A percentile compares a stretch with the other conserved stretches of the same genome.
Conservation (phyloP, 2,888 invertebrate genomes). For the Teleiodes luculella region DNA sequence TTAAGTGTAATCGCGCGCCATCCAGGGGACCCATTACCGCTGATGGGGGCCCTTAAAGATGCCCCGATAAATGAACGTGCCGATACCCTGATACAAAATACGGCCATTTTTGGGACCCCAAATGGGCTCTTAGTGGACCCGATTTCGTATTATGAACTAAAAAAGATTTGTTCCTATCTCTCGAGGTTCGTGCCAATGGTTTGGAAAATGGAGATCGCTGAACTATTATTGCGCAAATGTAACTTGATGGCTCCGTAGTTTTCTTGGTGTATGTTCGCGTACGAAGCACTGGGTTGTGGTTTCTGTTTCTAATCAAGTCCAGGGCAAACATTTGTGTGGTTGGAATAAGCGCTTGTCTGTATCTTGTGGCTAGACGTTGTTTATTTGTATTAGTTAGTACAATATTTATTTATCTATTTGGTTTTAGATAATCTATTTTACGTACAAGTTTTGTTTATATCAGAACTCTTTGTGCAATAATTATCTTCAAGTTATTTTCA, state of each 20-base stretch:
- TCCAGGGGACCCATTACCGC: slow-evolving; percentile 63
- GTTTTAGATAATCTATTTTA: too few species aligned
- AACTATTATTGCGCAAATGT: background rate
- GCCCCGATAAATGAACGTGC: slow-evolving; percentile 17
- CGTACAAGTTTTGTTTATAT: too few species aligned
- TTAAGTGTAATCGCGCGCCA: slow-evolving; percentile 65
- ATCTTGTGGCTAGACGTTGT: too few species aligned
- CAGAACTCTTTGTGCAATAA: too few species aligned
- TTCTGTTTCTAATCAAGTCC: too few species aligned
- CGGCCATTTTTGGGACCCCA: background rate
- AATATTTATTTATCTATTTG: too few species aligned
- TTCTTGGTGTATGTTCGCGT: too few species aligned
- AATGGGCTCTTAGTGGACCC: background rate
- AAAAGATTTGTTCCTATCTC: background rate
- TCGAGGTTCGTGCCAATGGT: background rate
- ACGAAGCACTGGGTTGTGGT: too few species aligned
- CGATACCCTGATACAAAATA: slow-evolving; percentile 1
- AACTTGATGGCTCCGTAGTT: background rate
- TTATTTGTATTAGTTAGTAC: too few species aligned
- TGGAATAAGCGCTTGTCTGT: too few species aligned
- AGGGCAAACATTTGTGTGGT: too few species aligned
- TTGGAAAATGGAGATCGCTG: background rate
- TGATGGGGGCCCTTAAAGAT: slow-evolving; percentile 39
- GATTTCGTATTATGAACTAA: background rate
- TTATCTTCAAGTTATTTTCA: too few species aligned